Percentiles rank a stretch among this genome's conserved stretches.
phyloP scores from a whole-genome alignment of 2,888 invertebrate genomes.

The Troides oblongomaculatus region DNA sequence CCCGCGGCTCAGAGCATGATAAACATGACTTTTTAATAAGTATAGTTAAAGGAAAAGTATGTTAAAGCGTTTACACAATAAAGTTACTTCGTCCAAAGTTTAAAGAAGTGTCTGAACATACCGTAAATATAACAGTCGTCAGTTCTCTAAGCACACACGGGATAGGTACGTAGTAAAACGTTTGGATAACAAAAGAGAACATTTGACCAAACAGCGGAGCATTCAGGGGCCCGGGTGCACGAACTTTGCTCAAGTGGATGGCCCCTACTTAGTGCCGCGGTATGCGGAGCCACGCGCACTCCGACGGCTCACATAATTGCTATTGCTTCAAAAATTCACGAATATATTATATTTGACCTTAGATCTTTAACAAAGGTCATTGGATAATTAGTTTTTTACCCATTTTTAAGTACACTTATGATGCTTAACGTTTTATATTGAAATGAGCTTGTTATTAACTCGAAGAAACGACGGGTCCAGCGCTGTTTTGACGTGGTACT shows the following conservation, averaged over 20 bases:
- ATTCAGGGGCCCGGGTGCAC: constrained; percentile 35
- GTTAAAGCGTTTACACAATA: too few relatives aligned
- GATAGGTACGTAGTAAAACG: constrained; percentile 1
- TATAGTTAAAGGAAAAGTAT: too few relatives aligned
- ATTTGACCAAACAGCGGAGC: constrained; percentile 25
- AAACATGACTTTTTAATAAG: too few relatives aligned
- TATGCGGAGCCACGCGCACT: constrained; percentile 19
- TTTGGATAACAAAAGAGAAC: constrained; percentile 9
- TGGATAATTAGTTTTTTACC: not conserved
- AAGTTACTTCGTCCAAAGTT: too few relatives aligned
- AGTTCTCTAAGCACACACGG: constrained; percentile 4
- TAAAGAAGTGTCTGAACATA: too few relatives aligned
- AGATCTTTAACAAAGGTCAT: not conserved
- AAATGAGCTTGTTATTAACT: too few relatives aligned
- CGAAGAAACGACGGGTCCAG: too few relatives aligned
- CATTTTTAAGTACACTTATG: not conserved
- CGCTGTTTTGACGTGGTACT: too few relatives aligned
- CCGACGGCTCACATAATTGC: constrained; percentile 19
- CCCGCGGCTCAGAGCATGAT: too few relatives aligned
- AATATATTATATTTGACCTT: constrained; percentile 14
- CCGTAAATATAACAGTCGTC: too few relatives aligned
- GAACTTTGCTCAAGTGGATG: constrained; percentile 37
- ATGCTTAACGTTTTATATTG: too few relatives aligned
- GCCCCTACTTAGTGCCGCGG: not conserved
- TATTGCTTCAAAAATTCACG: constrained; percentile 18